A percentile compares a stretch with the other conserved stretches of the same genome.
Conservation (phyloP, 2,888 invertebrate species). For the Drosophila stalkeri region DNA sequence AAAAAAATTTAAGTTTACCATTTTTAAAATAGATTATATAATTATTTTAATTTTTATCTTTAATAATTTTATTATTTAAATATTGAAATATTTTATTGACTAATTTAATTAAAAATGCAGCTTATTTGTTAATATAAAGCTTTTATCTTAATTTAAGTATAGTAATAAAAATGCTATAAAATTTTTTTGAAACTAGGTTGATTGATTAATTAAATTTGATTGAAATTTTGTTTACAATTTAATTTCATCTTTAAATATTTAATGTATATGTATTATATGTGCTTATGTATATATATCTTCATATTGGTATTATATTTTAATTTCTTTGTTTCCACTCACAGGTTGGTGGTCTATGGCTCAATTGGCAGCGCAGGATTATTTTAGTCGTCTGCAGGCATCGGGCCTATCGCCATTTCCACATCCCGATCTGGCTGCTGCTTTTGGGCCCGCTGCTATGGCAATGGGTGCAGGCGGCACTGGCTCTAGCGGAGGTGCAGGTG, state of each 20-base stretch:
- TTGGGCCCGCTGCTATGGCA: constrained; percentile 85
- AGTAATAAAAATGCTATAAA: not conserved
- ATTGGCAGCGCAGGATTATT: constrained; percentile 94
- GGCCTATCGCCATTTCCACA: constrained; percentile 90
- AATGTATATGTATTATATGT: not conserved
- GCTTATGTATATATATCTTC: not conserved
- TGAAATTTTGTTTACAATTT: not conserved
- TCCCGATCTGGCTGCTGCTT: constrained; percentile 88
- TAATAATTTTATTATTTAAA: too few relatives aligned
- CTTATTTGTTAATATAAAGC: not conserved
- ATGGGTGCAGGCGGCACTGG: constrained; percentile 79
- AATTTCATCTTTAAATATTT: not conserved
- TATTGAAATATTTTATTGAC: too few relatives aligned
- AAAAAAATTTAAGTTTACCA: too few relatives aligned
- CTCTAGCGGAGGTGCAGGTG: constrained; percentile 81
- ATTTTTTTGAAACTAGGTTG: not conserved
- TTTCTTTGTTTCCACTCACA: constrained; percentile 74
- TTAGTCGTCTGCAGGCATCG: constrained; percentile 92
- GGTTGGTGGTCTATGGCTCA: constrained; percentile 98
- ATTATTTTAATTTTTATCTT: too few relatives aligned
- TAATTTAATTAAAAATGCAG: too few relatives aligned
- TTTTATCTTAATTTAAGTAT: not conserved
- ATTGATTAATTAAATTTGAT: not conserved
- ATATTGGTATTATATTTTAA: not conserved
- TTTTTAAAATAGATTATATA: too few relatives aligned